Conservation (phyloP, 2,888 invertebrate species). For the Dynastes hyllus region DNA sequence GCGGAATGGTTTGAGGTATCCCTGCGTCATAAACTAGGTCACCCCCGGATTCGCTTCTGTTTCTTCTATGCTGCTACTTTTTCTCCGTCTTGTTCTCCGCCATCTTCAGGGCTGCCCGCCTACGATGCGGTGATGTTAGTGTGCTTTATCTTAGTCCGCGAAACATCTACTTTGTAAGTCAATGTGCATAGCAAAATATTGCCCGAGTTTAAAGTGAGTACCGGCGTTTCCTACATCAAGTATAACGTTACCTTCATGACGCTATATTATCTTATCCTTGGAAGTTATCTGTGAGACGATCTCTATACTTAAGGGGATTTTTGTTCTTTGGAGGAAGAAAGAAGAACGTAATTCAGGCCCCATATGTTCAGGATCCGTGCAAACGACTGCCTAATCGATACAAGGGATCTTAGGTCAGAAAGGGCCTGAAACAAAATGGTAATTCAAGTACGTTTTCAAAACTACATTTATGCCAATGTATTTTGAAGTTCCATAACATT, state of each 20-base stretch:
- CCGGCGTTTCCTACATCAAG: background rate
- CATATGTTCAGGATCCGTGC: background rate
- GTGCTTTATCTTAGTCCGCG: slow-evolving; percentile 50
- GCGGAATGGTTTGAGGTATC: slow-evolving; percentile 9
- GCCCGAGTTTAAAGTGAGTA: slow-evolving; percentile 32
- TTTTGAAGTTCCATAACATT: too few species aligned
- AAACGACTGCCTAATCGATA: too few species aligned
- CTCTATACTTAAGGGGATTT: background rate
- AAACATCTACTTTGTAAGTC: slow-evolving; percentile 51
- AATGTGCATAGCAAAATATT: slow-evolving; percentile 49
- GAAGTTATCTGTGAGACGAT: slow-evolving; percentile 32
- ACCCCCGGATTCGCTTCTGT: background rate
- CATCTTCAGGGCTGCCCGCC: too few species aligned
- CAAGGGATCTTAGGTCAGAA: too few species aligned
- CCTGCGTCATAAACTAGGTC: slow-evolving; percentile 19
- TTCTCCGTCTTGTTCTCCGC: background rate
- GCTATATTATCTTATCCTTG: slow-evolving; percentile 25
- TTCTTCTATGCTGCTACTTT: background rate
- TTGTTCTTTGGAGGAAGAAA: background rate
- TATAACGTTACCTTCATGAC: slow-evolving; percentile 31
- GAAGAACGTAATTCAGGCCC: background rate
- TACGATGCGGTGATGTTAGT: slow-evolving; percentile 41
- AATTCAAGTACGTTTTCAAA: too few species aligned
- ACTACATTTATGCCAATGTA: too few species aligned
- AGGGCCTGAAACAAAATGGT: too few species aligned